Base-by-base conservation (phyloP, 1,140 invertebrate species). In the Bombus sibiricus region DNA sequence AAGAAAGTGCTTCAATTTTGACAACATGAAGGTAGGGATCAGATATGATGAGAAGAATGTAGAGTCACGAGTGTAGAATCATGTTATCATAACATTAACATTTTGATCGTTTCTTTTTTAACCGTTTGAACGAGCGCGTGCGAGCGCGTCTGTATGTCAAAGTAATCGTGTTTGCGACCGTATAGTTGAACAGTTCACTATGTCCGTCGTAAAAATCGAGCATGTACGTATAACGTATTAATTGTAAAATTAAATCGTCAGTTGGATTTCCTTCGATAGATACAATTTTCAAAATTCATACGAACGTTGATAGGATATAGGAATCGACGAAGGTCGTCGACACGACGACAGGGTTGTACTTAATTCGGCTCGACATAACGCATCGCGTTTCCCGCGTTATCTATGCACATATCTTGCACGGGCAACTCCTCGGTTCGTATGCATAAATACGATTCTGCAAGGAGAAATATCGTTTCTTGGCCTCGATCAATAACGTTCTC, bases 21-120 rank as follows among this genome's bases (percentile, higher is more conserved):
- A 96, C 28, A 89, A 94, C 2, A 95, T 97, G 0, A 95, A 93
- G 92, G 96, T 96, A 93, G 92, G 47, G 22, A n/a, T 37, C 18
- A 10, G 32, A 34, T 25, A 18, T 22, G 8, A 62, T 12, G 2
- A 4, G 12, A 10, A n/a, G n/a, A 62, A 3, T 22, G 12, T 12
- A 62, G 28, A 13, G 15, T 18, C 62, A n/a, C 72, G 18, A 39
- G 0, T 22, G 28, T n/a, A 13, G 28, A n/a, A n/a, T 62, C 8
- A 10, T 28, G 32, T 57, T 59, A 39, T 78, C n/a, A 43, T 43
- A 64, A 77, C 15, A 47, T 77, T 41, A 34, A 22, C 34, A 12
- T 9, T 22, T 53, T 8, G 9, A 13, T 13, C 12, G n/a, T 4
- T 15, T 28, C 28, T 18, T 39, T 10, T 39, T 15, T 25, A 78